phyloP scores from a whole-genome alignment of 1,140 invertebrate species.

The Brachionus sp. region DNA sequence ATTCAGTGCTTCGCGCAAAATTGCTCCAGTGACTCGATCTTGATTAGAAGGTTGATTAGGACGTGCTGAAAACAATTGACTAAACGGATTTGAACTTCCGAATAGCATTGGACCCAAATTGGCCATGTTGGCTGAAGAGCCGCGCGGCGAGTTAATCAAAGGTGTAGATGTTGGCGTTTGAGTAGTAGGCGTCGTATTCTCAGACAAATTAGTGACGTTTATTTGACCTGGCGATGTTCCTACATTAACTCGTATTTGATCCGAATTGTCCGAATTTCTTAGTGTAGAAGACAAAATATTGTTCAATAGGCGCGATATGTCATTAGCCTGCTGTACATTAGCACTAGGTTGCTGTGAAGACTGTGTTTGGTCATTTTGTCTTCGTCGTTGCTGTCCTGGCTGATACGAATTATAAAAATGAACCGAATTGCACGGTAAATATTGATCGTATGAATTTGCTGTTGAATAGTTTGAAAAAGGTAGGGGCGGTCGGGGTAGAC shows the following conservation, averaged over 20 bases:
- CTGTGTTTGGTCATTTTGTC: neutral
- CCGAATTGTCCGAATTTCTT: neutral
- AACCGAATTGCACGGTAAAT: slow-evolving; percentile 42
- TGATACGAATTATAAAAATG: slow-evolving; percentile 43
- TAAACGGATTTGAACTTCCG: neutral
- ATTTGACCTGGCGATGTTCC: slow-evolving; percentile 1
- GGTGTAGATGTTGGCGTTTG: slow-evolving; percentile 2
- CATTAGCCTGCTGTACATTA: neutral
- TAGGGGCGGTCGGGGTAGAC: neutral
- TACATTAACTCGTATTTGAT: slow-evolving; percentile 13
- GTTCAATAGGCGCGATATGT: slow-evolving; percentile 4
- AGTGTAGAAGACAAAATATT: slow-evolving; percentile 9
- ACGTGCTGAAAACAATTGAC: neutral
- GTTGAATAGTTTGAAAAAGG: slow-evolving; percentile 1
- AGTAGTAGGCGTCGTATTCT: neutral
- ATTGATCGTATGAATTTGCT: slow-evolving; percentile 9
- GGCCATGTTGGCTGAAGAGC: neutral
- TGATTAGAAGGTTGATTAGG: neutral
- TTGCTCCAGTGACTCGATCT: slow-evolving; percentile 5
- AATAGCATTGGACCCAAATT: slow-evolving; percentile 7
- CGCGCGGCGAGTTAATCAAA: neutral
- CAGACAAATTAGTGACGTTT: neutral
- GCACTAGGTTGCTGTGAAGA: neutral
- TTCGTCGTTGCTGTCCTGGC: neutral
- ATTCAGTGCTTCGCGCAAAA: neutral